A percentile compares a stretch with the other conserved stretches of the same genome.
Conservation (phyloP, 1,140 invertebrate genomes). For the Platyura marginata region DNA sequence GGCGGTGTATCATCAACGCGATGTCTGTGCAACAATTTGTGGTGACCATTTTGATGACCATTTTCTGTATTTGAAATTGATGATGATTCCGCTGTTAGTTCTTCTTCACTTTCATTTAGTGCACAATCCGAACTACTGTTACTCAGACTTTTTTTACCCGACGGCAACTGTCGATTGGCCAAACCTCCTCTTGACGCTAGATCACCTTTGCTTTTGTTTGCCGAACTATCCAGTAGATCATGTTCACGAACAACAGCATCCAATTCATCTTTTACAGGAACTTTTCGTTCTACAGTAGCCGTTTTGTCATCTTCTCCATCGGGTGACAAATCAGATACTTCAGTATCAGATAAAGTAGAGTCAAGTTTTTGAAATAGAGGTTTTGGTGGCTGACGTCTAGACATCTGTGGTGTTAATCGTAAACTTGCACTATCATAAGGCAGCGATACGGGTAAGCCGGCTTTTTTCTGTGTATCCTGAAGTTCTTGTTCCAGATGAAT, state of each 20-base stretch:
- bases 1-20: neutral
- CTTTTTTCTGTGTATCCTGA: constrained; percentile 66
- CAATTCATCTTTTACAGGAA: constrained; percentile 58
- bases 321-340: constrained; percentile 49
- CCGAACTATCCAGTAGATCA: constrained; percentile 70
- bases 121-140: constrained; percentile 22
- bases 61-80: neutral
- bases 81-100: constrained; percentile 2
- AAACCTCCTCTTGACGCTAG: constrained; percentile 45
- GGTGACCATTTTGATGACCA: constrained; percentile 1
- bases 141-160: constrained; percentile 13
- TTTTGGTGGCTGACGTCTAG: constrained; percentile 47
- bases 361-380: constrained; percentile 41
- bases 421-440: constrained; percentile 58
- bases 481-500: constrained; percentile 36
- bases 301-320: constrained; percentile 48
- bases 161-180: constrained; percentile 33
- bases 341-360: constrained; percentile 46
- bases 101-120: constrained; percentile 13
- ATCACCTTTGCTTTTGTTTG: constrained; percentile 74
- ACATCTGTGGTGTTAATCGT: constrained; percentile 54
- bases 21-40: neutral
- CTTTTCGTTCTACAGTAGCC: constrained; percentile 53
- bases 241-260: constrained; percentile 71
- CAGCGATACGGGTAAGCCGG: constrained; percentile 64